Evolutionary conservation across 2,888 invertebrate genomes (phyloP), one percentile per base, ranked within the genome.

Genomic region (Nysson spinosus): DNA sequence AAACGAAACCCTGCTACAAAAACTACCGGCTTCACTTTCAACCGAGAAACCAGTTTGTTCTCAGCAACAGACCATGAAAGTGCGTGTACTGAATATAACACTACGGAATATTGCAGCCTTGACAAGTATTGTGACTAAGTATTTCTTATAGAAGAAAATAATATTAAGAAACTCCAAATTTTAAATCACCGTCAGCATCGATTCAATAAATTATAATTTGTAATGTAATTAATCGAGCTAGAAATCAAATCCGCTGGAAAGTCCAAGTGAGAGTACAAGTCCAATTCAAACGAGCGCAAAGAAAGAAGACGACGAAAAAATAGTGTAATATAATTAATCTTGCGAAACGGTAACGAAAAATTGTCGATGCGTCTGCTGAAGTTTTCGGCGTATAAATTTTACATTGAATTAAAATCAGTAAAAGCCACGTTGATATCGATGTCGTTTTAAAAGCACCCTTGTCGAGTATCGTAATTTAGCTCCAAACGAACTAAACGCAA

Each of bases 341-440:
- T n/a, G n/a, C n/a, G n/a, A n/a, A n/a, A n/a, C n/a, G n/a, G n/a
- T n/a, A n/a, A n/a, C n/a, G n/a, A 22, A 4, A n/a, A 20, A 34
- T 9, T 6, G n/a, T n/a, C n/a, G 24, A 7, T 3, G 6, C 2
- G 17, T 0, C 3, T 24, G n/a, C 2, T 6, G 3, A n/a, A 40
- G 32, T 19, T 6, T 44, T 24, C 1, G 11, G n/a, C 2, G 1
- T 6, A 11, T 9, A 2, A 9, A 1, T 17, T 19, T 5, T 11
- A 4, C 19, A 6, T 17, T 4, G 22, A 6, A 9, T 6, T 12
- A 5, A 46, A 0, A 4, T 68, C 17, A 83, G 51, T 84, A 84
- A 44, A 77, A 78, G 14, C 85, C 85, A n/a, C 83, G 80, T 16
- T 80, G 74, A 46, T 82, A 85, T 52, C 84, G 81, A 17, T 75